These are phyloP conservation scores for Neuroterus valhalla DNA, from an alignment of 1,140 invertebrate genomes.

Conservation along the genomic window DNA sequence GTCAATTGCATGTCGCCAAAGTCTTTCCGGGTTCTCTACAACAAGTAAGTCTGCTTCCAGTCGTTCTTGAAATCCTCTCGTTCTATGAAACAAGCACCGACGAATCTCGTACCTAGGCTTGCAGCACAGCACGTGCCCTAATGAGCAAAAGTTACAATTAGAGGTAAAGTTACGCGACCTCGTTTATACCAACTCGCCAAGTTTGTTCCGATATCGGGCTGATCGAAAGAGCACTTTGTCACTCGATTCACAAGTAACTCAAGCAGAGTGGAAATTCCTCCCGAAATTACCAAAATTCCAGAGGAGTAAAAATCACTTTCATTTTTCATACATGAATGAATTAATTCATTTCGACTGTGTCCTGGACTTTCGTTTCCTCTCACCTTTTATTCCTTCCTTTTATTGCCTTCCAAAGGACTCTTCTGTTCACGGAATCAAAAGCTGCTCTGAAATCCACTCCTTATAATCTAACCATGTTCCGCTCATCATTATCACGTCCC, in stretches of 20 bases:
- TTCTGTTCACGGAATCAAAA: too few species aligned
- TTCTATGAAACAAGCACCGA: neutral
- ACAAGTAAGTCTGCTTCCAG: slow-evolving; percentile 78
- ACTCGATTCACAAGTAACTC: neutral
- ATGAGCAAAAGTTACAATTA: slow-evolving; percentile 5
- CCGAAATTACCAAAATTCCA: too few species aligned
- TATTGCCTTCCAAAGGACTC: too few species aligned
- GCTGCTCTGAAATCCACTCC: too few species aligned
- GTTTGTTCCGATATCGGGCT: neutral
- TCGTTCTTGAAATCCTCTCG: neutral
- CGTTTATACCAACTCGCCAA: neutral
- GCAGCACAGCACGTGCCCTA: neutral
- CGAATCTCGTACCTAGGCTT: neutral
- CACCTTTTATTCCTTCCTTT: too few species aligned
- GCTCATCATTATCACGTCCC: too few species aligned
- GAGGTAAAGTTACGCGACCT: neutral
- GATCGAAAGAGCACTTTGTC: neutral
- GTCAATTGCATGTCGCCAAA: slow-evolving; percentile 95
- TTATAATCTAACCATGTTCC: too few species aligned
- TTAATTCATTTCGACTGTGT: too few species aligned
- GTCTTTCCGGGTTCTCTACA: slow-evolving; percentile 86
- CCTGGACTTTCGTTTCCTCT: too few species aligned
- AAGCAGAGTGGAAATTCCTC: too few species aligned
- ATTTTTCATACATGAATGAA: too few species aligned
- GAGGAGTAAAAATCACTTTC: too few species aligned